Evolutionary conservation across 2,113 vertebrate genomes (phyloP).

Genomic region (Ondatra zibethicus): DNA sequence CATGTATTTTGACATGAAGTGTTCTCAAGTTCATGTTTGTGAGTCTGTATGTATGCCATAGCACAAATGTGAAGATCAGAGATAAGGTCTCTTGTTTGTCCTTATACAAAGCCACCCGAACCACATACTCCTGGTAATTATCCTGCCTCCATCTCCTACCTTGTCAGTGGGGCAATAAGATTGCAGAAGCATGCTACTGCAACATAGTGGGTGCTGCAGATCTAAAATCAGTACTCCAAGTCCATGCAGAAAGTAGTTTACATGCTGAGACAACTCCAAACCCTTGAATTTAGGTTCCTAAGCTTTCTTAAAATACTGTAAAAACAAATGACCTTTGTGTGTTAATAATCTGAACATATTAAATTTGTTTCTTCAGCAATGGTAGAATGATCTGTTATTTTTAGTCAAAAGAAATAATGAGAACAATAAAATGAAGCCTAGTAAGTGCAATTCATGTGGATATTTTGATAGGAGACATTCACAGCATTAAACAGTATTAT

Average conservation of each 20-base stretch:
- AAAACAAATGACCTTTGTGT: neutral
- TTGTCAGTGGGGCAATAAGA: neutral
- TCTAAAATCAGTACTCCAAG: neutral
- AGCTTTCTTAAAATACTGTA: neutral
- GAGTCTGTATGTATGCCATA: neutral
- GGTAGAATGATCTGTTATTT: neutral
- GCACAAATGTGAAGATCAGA: neutral
- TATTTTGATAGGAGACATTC: constrained; percentile 33
- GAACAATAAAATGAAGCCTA: constrained; percentile 10
- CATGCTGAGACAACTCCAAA: neutral
- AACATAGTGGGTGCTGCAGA: too few species aligned
- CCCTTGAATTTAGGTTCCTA: neutral
- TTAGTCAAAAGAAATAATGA: constrained; percentile 35
- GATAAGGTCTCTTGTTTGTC: neutral
- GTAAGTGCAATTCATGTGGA: neutral
- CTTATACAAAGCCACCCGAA: accelerated
- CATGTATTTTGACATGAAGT: neutral
- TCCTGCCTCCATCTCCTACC: neutral
- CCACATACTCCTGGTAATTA: neutral
- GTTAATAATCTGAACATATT: neutral
- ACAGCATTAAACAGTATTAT: neutral
- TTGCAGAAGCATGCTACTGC: neutral
- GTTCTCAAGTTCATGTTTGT: neutral
- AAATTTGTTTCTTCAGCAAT: neutral
- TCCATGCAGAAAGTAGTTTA: too few species aligned